These are phyloP conservation scores for Charaxes varanes DNA, from an alignment of 1,140 invertebrate species.

Conservation along the genomic window DNA sequence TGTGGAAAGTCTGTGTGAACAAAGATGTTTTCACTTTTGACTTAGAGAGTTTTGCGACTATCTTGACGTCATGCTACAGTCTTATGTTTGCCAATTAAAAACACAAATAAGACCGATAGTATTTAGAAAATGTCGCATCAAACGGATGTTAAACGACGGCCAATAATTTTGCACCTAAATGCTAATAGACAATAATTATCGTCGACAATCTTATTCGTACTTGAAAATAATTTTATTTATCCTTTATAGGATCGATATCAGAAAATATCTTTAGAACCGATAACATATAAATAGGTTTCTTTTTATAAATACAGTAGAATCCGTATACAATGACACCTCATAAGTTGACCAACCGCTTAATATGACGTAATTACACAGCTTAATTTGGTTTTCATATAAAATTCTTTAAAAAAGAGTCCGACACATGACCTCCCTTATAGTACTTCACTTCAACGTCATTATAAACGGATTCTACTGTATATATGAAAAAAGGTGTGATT, in stretches of 20 bases:
- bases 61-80: neutral
- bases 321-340: too few relatives aligned
- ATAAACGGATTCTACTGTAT: too few relatives aligned
- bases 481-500: too few relatives aligned
- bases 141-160: slow-evolving; percentile 5
- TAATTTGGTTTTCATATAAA: too few relatives aligned
- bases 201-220: slow-evolving; percentile 10
- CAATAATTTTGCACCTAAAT: slow-evolving; percentile 5
- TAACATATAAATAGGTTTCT: neutral
- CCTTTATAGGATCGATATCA: neutral
- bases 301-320: too few relatives aligned
- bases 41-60: slow-evolving; percentile 5
- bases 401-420: too few relatives aligned
- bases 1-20: too few relatives aligned
- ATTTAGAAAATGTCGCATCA: slow-evolving; percentile 15
- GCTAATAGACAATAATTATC: slow-evolving; percentile 8
- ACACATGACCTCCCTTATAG: too few relatives aligned
- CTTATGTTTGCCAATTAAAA: slow-evolving; percentile 2
- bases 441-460: too few relatives aligned
- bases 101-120: slow-evolving; percentile 3
- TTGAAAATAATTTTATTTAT: slow-evolving; percentile 8
- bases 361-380: too few relatives aligned
- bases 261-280: neutral
- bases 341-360: too few relatives aligned
- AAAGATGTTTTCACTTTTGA: too few relatives aligned